A percentile compares a stretch with the other conserved stretches of the same genome.
Evolutionary conservation across 2,113 vertebrate species (phyloP).

Genomic region (Colinus virginianus): DNA sequence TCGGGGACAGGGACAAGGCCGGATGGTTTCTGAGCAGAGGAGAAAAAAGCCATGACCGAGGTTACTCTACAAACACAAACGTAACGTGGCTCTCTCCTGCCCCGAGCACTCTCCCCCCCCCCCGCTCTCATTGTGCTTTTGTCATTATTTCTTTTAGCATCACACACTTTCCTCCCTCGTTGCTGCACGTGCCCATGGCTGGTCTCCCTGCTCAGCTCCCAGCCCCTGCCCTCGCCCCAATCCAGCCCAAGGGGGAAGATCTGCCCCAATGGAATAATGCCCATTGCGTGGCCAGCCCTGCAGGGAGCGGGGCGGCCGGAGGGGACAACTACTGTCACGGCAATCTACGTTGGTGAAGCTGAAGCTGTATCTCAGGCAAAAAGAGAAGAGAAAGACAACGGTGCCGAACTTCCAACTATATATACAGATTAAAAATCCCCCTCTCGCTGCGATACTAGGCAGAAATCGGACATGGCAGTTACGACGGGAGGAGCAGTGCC

Average conservation of each 20-base stretch:
- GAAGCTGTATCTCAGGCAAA: conserved; percentile 75
- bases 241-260: conserved; percentile 57
- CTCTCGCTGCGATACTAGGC: conserved; percentile 66
- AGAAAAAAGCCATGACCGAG: background rate
- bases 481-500: conserved; percentile 72
- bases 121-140: conserved; percentile 84
- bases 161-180: conserved; percentile 52
- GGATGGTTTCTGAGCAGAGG: conserved; percentile 35
- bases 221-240: conserved; percentile 45
- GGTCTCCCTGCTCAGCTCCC: background rate
- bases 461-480: conserved; percentile 80
- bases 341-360: conserved; percentile 67
- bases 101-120: conserved; percentile 81
- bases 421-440: conserved; percentile 75
- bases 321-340: conserved; percentile 41
- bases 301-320: background rate
- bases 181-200: background rate
- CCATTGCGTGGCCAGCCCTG: conserved; percentile 70
- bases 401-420: conserved; percentile 77
- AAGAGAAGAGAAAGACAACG: conserved; percentile 79
- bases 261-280: conserved; percentile 86
- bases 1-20: background rate
- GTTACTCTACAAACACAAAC: conserved; percentile 26
- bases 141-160: conserved; percentile 71
- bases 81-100: conserved; percentile 50